Conservation (phyloP, 2,888 invertebrate genomes). For the Rhingia campestris region DNA sequence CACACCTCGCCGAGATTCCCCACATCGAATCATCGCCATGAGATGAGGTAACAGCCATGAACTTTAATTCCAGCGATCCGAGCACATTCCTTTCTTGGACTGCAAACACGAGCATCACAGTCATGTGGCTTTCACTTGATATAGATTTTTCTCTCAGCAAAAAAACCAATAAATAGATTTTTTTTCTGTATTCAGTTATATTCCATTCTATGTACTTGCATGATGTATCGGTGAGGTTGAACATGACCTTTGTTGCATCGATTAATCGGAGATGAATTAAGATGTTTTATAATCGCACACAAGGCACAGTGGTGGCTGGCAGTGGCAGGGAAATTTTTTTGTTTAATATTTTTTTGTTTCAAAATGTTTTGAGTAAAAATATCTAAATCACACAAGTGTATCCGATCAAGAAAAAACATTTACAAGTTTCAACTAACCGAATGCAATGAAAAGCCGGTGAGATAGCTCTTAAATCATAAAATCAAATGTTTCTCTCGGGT, state of each 20-base stretch:
- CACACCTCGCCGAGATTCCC: constrained; percentile 1
- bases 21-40: not conserved
- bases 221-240: constrained; percentile 38
- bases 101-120: not conserved
- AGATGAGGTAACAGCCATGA: constrained; percentile 61
- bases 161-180: not conserved
- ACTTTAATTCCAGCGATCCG: constrained; percentile 47
- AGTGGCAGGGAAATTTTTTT: constrained; percentile 1
- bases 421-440: no score
- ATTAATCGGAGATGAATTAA: constrained; percentile 32
- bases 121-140: constrained; percentile 53
- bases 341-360: no score
- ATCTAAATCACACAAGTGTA: no score
- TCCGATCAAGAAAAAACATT: no score
- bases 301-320: constrained; percentile 21
- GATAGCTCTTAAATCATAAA: no score
- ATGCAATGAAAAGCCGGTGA: no score
- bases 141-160: constrained; percentile 45
- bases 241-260: constrained; percentile 50
- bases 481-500: no score
- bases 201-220: not conserved
- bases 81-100: constrained; percentile 37
- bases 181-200: not conserved
- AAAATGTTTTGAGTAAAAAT: no score
- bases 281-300: constrained; percentile 31